Evolutionary conservation across 1,140 invertebrate genomes (phyloP).

Genomic region (Drosophila fuyamai): DNA sequence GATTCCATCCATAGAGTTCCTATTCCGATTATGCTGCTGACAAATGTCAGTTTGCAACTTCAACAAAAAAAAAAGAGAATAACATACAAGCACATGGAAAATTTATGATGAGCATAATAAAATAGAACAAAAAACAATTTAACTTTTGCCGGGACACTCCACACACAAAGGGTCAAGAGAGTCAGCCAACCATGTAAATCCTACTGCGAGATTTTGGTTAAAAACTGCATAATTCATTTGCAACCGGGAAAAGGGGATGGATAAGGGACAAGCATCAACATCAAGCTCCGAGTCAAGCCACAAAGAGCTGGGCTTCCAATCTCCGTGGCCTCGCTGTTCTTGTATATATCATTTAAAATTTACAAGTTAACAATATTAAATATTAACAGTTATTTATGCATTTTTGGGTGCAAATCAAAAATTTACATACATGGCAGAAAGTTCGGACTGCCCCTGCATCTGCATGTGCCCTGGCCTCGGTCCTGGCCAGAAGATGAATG

Average conservation of each 20-base stretch:
- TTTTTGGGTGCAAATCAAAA: conserved; percentile 83
- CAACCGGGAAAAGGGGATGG: conserved; percentile 11
- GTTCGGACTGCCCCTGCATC: conserved; percentile 23
- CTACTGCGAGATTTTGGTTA: conserved; percentile 74
- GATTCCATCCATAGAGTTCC: conserved; percentile 21
- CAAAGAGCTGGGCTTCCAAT: conserved; percentile 20
- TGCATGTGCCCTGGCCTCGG: not conserved
- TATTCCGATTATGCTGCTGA: conserved; percentile 53
- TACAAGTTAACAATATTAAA: conserved; percentile 83
- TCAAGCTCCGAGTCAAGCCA: conserved; percentile 39
- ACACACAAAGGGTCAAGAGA: conserved; percentile 22
- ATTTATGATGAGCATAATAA: conserved; percentile 60
- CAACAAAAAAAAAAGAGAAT: conserved; percentile 17
- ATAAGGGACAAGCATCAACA: conserved; percentile 49
- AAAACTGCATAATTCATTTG: conserved; percentile 81
- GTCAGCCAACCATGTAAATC: conserved; percentile 67
- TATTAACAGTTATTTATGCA: conserved; percentile 83
- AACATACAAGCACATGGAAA: conserved; percentile 55
- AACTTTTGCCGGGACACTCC: conserved; percentile 59
- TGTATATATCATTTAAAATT: conserved; percentile 82
- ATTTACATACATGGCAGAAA: conserved; percentile 77
- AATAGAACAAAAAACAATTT: conserved; percentile 75
- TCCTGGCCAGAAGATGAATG: conserved; percentile 43
- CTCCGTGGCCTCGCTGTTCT: conserved; percentile 24
- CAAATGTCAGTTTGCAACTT: conserved; percentile 70